Conservation (phyloP, 1,140 invertebrate genomes). For the Ips typographus region DNA sequence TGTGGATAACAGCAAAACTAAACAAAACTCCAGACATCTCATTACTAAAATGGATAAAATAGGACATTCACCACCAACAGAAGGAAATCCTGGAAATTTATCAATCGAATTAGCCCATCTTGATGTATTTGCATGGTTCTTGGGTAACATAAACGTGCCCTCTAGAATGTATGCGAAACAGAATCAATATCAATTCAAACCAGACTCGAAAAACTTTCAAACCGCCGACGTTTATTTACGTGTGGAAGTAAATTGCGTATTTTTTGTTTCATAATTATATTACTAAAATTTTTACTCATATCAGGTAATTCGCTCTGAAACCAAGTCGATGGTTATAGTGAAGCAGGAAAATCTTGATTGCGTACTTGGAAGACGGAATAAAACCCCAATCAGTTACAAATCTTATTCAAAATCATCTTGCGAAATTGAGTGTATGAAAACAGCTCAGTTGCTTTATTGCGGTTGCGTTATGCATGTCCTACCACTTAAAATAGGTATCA, state of each 20-base stretch:
- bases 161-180: conserved; percentile 23
- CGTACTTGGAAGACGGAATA: too few relatives aligned
- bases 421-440: conserved; percentile 17
- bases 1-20: too few relatives aligned
- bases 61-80: too few relatives aligned
- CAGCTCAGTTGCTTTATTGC: conserved; percentile 14
- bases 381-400: neutral
- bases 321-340: too few relatives aligned
- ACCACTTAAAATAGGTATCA: conserved; percentile 3
- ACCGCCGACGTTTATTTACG: conserved; percentile 10
- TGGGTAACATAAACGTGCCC: conserved; percentile 14
- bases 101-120: conserved; percentile 21
- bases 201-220: neutral
- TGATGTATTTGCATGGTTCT: conserved; percentile 13
- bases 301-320: too few relatives aligned
- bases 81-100: conserved; percentile 7
- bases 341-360: too few relatives aligned
- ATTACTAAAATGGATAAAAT: too few relatives aligned
- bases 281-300: too few relatives aligned
- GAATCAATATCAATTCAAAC: neutral
- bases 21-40: too few relatives aligned
- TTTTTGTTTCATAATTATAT: too few relatives aligned
- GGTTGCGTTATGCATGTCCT: conserved; percentile 16
- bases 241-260: neutral
- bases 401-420: conserved; percentile 18